These are phyloP conservation scores for Spheniscus mendiculus DNA, from an alignment of 2,113 vertebrate species.

Conservation along the genomic window DNA sequence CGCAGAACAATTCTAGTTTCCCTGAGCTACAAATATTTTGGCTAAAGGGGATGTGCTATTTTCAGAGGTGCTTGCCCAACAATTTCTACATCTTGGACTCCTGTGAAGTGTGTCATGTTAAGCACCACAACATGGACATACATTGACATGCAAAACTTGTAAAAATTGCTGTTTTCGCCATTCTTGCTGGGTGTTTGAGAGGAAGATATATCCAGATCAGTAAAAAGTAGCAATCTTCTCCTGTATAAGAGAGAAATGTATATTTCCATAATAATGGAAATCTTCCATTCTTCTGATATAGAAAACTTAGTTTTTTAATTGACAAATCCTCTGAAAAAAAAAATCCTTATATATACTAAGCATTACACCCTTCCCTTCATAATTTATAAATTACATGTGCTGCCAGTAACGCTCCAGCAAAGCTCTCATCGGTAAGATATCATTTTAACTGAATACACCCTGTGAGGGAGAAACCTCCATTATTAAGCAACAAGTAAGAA, in stretches of 20 bases:
- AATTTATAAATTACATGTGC: not conserved
- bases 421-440: not conserved
- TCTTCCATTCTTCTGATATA: not conserved
- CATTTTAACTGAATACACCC: not conserved
- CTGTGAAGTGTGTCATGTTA: not conserved
- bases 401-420: not conserved
- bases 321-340: not conserved
- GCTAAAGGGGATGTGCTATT: not conserved
- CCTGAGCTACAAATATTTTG: not conserved
- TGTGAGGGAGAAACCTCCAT: not conserved
- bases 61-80: conserved; percentile 3
- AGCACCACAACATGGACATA: not conserved
- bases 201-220: not conserved
- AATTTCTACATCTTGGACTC: not conserved
- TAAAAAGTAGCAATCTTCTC: not conserved
- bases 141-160: not conserved
- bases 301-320: not conserved
- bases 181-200: not conserved
- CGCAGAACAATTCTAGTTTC: not conserved
- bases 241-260: not conserved
- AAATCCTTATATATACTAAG: not conserved
- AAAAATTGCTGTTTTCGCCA: not conserved
- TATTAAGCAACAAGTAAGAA: not conserved
- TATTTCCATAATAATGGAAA: not conserved
- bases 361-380: not conserved